A percentile compares a stretch with the other conserved stretches of the same genome.
Evolutionary conservation across 2,113 vertebrate species (phyloP).

Genomic region (Ictalurus punctatus): DNA sequence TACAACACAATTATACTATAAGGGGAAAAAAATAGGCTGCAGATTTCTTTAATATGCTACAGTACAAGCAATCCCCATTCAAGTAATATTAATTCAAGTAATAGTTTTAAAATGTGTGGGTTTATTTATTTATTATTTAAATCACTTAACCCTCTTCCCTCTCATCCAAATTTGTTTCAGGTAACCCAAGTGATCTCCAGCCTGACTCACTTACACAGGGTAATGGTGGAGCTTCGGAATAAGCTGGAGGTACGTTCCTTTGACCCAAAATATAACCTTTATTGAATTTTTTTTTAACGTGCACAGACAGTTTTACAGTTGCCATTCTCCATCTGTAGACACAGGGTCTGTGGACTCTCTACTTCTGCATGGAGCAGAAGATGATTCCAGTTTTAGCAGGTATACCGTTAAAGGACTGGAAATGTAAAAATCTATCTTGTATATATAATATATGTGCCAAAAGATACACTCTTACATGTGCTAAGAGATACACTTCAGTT

Average conservation of each 20-base stretch:
- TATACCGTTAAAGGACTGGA: conserved; percentile 54
- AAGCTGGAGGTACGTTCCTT: conserved; percentile 75
- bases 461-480: background rate
- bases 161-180: conserved; percentile 59
- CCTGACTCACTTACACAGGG: conserved; percentile 75
- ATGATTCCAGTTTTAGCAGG: conserved; percentile 89
- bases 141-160: background rate
- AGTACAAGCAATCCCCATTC: background rate
- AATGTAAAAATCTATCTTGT: background rate
- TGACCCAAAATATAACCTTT: background rate
- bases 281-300: background rate
- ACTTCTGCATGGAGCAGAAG: conserved; percentile 82
- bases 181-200: conserved; percentile 68
- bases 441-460: background rate
- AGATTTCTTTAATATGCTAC: background rate
- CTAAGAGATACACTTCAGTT: no score
- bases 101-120: background rate
- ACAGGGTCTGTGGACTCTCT: conserved; percentile 83
- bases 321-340: conserved; percentile 62
- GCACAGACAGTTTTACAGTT: background rate
- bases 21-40: background rate
- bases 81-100: background rate
- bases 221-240: conserved; percentile 74
- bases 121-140: background rate
- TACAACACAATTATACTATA: background rate